Evolutionary conservation across 2,797 vertebrate genomes (phyloP), one percentile per base, ranked within the genome.

Genomic region (Astyanax mexicanus): DNA sequence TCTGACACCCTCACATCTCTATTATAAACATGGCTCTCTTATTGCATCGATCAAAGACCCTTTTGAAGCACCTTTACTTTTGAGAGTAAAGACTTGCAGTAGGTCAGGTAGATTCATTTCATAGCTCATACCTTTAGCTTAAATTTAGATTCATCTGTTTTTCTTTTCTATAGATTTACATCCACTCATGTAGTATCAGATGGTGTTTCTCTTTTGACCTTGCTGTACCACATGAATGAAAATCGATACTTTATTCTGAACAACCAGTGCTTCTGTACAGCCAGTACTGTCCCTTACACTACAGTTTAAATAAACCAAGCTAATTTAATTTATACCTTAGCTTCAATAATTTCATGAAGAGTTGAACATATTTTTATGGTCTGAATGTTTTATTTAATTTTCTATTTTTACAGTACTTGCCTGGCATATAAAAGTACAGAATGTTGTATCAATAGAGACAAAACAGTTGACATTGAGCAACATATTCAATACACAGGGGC

Each of bases 201-300:
- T 69, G 54, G 6, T 65, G 40, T 60, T 75, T 67, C 27, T 40
- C 21, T 69, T 69, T 75, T 51, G 58, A 75, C 74, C 66, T 75
- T 75, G 74, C 40, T 69, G 60, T 51, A 29, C 74, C 51, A 51
- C 21, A 42, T 42, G 44, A 69, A 42, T 32, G 66, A 12, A 45
- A 61, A 69, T 69, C 55, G n/a, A 75, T 69, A 57, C 32, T 40
- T 61, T 15, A 51, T 61, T 52, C 47, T 69, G 35, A 61, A 52
- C 35, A 75, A 52, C 44, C 44, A 42, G 65, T 38, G 27, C 54
- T 38, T 38, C 44, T 27, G 4, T 69, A 13, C 65, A 69, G 23
- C 55, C 25, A 25, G 62, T 51, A 47, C 44, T n/a, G 17, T 67
- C 19, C 12, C 66, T 17, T 17, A 12, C n/a, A 9, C n/a, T 75